Percentiles rank a stretch among this genome's conserved stretches.
These are phyloP conservation scores for Brachionichthys hirsutus DNA, from an alignment of 2,113 vertebrate genomes.

Conservation along the genomic window DNA sequence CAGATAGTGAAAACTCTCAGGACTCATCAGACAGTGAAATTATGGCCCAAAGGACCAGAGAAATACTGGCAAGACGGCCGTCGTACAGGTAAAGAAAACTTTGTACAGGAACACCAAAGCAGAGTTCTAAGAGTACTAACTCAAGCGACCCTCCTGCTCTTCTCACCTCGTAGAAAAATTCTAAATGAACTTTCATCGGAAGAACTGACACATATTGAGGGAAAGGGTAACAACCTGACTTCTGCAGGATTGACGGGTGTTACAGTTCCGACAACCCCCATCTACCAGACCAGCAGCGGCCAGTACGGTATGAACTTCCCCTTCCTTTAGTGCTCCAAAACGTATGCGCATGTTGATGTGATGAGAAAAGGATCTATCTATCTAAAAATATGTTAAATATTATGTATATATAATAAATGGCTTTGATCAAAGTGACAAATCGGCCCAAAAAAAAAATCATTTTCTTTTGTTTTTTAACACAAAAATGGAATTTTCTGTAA, in stretches of 20 bases:
- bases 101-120: background rate
- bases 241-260: constrained; percentile 82
- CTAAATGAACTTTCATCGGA: constrained; percentile 91
- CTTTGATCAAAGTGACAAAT: no score
- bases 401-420: no score
- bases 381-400: no score
- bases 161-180: constrained; percentile 81
- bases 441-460: no score
- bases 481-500: no score
- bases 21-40: constrained; percentile 90
- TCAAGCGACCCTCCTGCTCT: background rate
- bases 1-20: constrained; percentile 92
- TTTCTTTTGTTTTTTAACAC: no score
- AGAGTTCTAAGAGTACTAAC: background rate
- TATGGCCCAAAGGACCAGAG: constrained; percentile 85
- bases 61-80: constrained; percentile 86
- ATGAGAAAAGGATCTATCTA: no score
- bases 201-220: constrained; percentile 77
- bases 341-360: no score
- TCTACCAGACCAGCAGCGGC: constrained; percentile 93
- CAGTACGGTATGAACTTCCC: constrained; percentile 87
- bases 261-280: constrained; percentile 80
- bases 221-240: constrained; percentile 80
- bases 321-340: background rate
- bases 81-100: constrained; percentile 82